Evolutionary conservation across 1,140 invertebrate species (phyloP).

Genomic region (Stegodyphus dumicola): DNA sequence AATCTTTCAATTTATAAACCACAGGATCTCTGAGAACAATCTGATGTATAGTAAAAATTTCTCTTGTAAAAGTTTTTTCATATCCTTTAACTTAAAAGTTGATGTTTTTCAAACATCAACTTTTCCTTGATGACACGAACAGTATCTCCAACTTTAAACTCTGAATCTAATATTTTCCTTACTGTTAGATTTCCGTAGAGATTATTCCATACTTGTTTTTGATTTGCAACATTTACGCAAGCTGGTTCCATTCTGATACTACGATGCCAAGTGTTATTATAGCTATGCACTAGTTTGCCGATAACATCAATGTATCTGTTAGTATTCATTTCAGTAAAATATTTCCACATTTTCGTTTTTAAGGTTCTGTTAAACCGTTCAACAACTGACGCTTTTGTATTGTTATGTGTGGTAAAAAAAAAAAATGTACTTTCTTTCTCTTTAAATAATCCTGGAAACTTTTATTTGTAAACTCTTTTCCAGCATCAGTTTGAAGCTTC

Average conservation of each 20-base stretch:
- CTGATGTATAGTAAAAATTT: too few relatives aligned
- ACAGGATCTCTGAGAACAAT: too few relatives aligned
- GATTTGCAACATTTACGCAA: not conserved
- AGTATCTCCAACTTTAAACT: too few relatives aligned
- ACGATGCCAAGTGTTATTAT: conserved; percentile 2
- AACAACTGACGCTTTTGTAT: not conserved
- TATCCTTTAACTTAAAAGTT: too few relatives aligned
- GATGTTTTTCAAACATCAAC: too few relatives aligned
- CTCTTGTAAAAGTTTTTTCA: too few relatives aligned
- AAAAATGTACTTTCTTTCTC: conserved; percentile 61
- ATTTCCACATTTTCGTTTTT: conserved; percentile 10
- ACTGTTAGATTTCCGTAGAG: not conserved
- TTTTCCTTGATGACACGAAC: too few relatives aligned
- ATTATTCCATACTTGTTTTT: not conserved
- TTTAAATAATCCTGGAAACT: conserved; percentile 62
- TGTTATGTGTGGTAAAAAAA: not conserved
- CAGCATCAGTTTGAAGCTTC: too few relatives aligned
- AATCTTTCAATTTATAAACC: too few relatives aligned
- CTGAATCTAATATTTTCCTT: too few relatives aligned
- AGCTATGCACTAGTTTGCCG: not conserved
- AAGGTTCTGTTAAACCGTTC: not conserved
- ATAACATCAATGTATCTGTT: not conserved
- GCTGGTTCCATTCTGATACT: conserved; percentile 2
- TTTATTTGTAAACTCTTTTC: conserved; percentile 3
- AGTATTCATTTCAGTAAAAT: not conserved